Conservation (phyloP, 2,797 vertebrate species). For the Sebastes hubbsi region DNA sequence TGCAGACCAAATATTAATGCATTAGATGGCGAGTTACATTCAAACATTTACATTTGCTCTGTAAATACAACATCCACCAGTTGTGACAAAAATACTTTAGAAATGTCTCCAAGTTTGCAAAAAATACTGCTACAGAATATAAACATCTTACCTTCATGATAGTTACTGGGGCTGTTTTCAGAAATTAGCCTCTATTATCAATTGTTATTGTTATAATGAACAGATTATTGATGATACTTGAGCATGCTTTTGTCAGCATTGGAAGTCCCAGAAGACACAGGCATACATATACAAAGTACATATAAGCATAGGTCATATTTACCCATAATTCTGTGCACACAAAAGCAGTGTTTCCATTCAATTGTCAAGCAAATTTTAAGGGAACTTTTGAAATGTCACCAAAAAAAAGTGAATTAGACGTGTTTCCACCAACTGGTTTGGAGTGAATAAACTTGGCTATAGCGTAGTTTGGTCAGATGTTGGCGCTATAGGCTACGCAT, state of each 20-base stretch:
- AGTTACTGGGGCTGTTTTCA: not conserved
- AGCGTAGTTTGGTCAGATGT: too few relatives aligned
- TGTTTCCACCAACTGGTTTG: too few relatives aligned
- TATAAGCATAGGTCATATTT: slow-evolving; percentile 35
- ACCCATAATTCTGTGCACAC: slow-evolving; percentile 25
- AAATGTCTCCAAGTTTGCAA: not conserved
- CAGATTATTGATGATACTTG: slow-evolving; percentile 15
- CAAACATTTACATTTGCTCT: slow-evolving; percentile 1
- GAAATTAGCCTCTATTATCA: not conserved
- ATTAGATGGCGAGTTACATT: not conserved
- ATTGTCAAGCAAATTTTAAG: too few relatives aligned
- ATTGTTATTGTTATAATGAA: slow-evolving; percentile 5
- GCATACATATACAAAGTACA: slow-evolving; percentile 32
- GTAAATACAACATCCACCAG: not conserved
- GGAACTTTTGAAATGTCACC: too few relatives aligned
- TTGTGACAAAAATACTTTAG: not conserved
- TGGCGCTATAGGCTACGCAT: too few relatives aligned
- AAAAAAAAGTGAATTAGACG: too few relatives aligned
- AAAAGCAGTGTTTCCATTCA: too few relatives aligned
- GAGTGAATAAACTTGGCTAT: fast-evolving
- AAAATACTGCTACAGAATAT: not conserved
- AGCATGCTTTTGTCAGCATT: slow-evolving; percentile 5
- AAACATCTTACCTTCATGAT: not conserved
- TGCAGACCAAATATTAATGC: slow-evolving; percentile 14
- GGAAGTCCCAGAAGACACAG: slow-evolving; percentile 1